These are phyloP conservation scores for Rhincodon typus DNA, from an alignment of 2,797 vertebrate genomes.

Conservation along the genomic window DNA sequence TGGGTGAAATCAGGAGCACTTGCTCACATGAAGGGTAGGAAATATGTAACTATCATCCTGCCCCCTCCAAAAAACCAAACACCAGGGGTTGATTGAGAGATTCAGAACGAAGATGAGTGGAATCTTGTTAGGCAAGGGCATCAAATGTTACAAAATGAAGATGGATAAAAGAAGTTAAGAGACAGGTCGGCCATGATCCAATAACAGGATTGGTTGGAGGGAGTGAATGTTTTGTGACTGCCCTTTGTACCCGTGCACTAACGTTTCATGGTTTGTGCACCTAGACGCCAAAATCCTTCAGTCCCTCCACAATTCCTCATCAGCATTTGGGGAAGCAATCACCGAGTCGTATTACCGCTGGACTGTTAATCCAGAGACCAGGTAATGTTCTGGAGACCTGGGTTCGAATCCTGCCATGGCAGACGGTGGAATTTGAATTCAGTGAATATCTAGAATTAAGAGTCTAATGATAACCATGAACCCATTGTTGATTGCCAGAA, in stretches of 20 bases:
- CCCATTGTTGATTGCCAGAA: too few relatives aligned
- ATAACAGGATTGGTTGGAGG: too few relatives aligned
- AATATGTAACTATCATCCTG: background rate
- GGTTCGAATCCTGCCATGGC: too few relatives aligned
- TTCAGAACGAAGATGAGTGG: background rate
- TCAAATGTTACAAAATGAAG: background rate
- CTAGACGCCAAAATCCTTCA: background rate
- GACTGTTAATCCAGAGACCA: too few relatives aligned
- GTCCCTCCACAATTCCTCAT: background rate
- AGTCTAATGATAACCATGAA: too few relatives aligned
- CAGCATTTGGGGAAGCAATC: background rate
- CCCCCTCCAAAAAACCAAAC: too few relatives aligned
- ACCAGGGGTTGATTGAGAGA: background rate
- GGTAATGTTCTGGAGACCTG: too few relatives aligned
- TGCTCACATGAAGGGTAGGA: background rate
- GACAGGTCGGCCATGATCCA: background rate
- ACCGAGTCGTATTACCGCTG: too few relatives aligned
- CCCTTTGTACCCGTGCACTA: background rate
- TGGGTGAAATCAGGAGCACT: background rate
- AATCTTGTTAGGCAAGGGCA: background rate
- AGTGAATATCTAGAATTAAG: too few relatives aligned
- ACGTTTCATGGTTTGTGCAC: background rate
- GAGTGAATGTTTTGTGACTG: background rate
- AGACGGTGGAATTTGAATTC: too few relatives aligned
- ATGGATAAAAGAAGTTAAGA: background rate